Percentiles rank a stretch among this genome's conserved stretches.
phyloP scores from a whole-genome alignment of 2,888 invertebrate species.

The Acanthosoma haemorrhoidale region DNA sequence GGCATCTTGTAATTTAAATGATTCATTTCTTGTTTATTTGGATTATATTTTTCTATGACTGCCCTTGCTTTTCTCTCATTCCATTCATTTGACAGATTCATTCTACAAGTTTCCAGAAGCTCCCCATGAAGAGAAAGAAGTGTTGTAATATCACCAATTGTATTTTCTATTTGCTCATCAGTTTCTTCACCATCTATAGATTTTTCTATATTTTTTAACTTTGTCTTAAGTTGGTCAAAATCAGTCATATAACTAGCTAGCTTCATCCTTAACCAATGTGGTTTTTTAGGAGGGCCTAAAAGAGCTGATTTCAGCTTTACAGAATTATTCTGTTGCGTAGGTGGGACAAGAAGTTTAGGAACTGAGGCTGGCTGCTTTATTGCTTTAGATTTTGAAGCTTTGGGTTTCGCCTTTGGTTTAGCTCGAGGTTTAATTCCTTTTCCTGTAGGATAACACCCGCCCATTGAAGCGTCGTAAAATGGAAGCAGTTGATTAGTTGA shows the following conservation, averaged over 20 bases:
- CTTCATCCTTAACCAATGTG: neutral
- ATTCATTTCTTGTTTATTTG: neutral
- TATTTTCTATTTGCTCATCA: neutral
- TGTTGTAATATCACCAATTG: neutral
- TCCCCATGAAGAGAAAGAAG: neutral
- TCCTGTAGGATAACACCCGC: neutral
- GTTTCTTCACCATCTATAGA: neutral
- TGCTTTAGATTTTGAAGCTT: neutral
- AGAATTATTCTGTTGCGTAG: neutral
- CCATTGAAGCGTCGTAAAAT: too few species aligned
- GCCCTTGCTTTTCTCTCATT: slow-evolving; percentile 10
- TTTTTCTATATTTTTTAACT: neutral
- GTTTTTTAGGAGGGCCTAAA: neutral
- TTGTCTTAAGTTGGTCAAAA: neutral
- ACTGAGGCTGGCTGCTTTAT: neutral
- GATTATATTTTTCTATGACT: neutral
- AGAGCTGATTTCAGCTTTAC: neutral
- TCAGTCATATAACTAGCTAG: neutral
- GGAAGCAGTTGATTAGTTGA: neutral
- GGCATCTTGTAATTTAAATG: neutral
- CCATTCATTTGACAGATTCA: slow-evolving; percentile 6
- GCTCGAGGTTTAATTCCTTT: neutral
- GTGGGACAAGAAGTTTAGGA: neutral
- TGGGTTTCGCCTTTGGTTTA: neutral
- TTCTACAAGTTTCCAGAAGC: neutral